These are phyloP conservation scores for Acanthoscelides obtectus DNA, from an alignment of 2,888 invertebrate species.

Conservation along the genomic window DNA sequence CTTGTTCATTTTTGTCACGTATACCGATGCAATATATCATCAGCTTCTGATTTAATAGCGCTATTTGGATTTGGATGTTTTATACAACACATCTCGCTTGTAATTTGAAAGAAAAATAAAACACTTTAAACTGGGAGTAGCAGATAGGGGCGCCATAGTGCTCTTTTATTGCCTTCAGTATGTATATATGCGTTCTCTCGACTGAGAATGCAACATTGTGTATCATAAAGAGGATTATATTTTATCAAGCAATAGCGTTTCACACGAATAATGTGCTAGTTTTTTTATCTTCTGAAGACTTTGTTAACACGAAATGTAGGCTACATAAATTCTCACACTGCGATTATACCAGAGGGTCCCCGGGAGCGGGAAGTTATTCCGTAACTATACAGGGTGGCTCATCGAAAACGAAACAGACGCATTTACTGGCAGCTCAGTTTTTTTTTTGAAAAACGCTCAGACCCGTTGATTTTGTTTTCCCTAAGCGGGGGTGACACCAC, in stretches of 20 bases:
- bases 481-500: too few relatives aligned
- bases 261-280: background rate
- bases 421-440: too few relatives aligned
- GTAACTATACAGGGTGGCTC: too few relatives aligned
- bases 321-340: background rate
- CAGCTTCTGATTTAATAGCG: constrained; percentile 18
- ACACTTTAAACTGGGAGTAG: constrained; percentile 8
- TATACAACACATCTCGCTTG: constrained; percentile 16
- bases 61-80: constrained; percentile 20
- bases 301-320: background rate
- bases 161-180: background rate
- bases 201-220: background rate
- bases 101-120: constrained; percentile 14
- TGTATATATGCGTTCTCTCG: background rate
- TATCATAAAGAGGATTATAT: background rate
- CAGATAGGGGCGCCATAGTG: background rate
- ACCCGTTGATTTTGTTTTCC: too few relatives aligned
- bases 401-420: too few relatives aligned
- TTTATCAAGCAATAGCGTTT: background rate
- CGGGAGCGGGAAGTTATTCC: too few relatives aligned
- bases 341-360: too few relatives aligned
- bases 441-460: too few relatives aligned
- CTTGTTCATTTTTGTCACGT: constrained; percentile 17
- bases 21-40: constrained; percentile 18
- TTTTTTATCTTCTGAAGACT: background rate